Percentiles rank a stretch among this genome's conserved stretches.
Conservation (phyloP, 2,113 vertebrate species). For the Coturnix japonica region DNA sequence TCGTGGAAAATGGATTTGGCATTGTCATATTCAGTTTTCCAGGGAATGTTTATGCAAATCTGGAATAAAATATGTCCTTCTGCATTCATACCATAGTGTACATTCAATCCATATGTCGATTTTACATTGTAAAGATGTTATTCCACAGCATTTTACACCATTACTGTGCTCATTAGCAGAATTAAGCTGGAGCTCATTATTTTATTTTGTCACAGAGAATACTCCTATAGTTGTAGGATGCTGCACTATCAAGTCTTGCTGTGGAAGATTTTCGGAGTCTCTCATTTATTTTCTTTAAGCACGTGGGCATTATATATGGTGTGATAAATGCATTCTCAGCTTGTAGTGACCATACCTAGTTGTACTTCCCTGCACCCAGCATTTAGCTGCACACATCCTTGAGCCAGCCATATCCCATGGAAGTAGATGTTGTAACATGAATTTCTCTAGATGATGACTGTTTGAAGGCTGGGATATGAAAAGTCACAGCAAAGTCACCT, state of each 20-base stretch:
- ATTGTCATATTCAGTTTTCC: neutral
- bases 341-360: neutral
- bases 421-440: neutral
- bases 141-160: neutral
- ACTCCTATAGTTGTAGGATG: neutral
- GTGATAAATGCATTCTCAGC: neutral
- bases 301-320: neutral
- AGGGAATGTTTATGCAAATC: neutral
- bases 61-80: neutral
- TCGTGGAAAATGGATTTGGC: neutral
- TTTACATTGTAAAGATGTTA: neutral
- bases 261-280: neutral
- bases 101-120: neutral
- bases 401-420: neutral
- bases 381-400: neutral
- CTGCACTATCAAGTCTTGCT: no score
- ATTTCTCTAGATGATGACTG: neutral
- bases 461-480: neutral
- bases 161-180: neutral
- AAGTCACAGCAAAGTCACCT: conserved; percentile 19
- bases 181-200: neutral
- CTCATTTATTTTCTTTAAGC: neutral
- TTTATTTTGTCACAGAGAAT: neutral
- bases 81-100: neutral
- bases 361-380: neutral